Evolutionary conservation across 1,140 invertebrate genomes (phyloP).

Genomic region (Penaeus indicus): DNA sequence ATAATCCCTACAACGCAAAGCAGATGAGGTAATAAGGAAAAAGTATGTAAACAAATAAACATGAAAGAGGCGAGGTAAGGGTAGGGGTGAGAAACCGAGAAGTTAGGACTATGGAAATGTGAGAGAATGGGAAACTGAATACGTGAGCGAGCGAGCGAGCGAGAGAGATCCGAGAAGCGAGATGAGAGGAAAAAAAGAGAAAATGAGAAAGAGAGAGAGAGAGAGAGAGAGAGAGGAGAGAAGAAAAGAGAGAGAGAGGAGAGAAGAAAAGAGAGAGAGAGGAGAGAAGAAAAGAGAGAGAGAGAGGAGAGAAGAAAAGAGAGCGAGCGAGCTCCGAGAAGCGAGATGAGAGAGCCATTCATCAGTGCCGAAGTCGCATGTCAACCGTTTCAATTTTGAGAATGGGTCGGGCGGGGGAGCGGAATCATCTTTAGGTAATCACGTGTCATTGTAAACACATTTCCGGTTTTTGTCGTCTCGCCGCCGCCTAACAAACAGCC

Average conservation of each 20-base stretch:
- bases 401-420: constrained; percentile 8
- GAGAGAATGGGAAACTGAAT: not conserved
- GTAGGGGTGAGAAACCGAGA: not conserved
- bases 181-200: no score
- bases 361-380: constrained; percentile 13
- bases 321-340: not conserved
- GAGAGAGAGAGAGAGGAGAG: no score
- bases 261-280: no score
- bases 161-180: not conserved
- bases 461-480: no score
- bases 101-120: not conserved
- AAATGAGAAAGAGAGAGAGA: no score
- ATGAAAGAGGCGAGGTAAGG: not conserved
- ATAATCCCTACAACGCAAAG: no score
- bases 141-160: not conserved
- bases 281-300: not conserved
- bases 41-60: no score
- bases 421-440: constrained; percentile 4
- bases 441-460: no score
- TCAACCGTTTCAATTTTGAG: constrained; percentile 21
- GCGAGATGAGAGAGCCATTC: constrained; percentile 1
- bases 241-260: no score
- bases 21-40: no score
- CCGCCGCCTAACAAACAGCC: no score
- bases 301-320: not conserved